Evolutionary conservation across 2,888 invertebrate genomes (phyloP), one percentile per base, ranked within the genome.

Genomic region (Cephus runcator): DNA sequence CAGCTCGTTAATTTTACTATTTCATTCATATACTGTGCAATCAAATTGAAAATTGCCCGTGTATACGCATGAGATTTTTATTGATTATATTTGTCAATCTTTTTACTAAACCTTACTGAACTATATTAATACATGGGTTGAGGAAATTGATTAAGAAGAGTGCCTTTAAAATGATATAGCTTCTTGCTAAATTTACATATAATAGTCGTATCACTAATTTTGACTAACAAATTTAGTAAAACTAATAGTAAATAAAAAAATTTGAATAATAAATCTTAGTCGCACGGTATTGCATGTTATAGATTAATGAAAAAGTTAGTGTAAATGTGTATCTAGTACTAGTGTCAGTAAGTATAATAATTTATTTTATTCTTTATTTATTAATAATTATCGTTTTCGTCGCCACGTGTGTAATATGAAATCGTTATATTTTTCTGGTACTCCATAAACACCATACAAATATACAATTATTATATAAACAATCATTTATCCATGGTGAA

Each of bases 311-410:
- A 73, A 34, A 73, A 34, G 73, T 56, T 40, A 73, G 69, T 75
- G 33, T 75, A 56, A 34, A 69, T 40, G 15, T 34, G n/a, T 31
- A 40, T 79, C 15, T 69, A 69, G 73, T 69, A 40, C 31, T 75
- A 73, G 33, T 23, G 75, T 73, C 30, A 78, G 40, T 76, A 76
- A 76, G 75, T 73, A 75, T 56, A 71, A 75, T 15, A 30, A 69
- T 33, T 23, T 75, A 40, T 9, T 75, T 40, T 77, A 40, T 71
- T 35, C 79, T 83, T 80, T 23, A 73, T 31, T 73, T 75, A 33
- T 79, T 73, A 56, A 73, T 73, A 75, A 56, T 75, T 79, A 77
- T 77, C 75, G 23, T 56, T 56, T 23, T 15, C 6, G 56, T 23
- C 56, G 9, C 23, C 56, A 56, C 23, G 23, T 56, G 9, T 56